Evolutionary conservation across 2,113 vertebrate genomes (phyloP).

Genomic region (Gasterosteus aculeatus): DNA sequence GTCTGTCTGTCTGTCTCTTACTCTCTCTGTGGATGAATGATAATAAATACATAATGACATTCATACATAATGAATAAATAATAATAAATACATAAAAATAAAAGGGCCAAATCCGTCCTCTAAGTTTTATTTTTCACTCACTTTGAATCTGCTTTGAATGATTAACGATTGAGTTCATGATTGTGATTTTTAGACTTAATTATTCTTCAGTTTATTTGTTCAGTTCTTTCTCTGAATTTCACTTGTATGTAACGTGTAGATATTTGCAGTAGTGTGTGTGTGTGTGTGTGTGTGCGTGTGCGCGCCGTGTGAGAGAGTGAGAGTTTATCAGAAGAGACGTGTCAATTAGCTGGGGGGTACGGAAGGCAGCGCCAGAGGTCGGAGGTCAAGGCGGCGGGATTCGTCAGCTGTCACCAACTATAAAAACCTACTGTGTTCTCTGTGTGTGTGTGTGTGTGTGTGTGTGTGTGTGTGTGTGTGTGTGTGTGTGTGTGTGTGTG

Average conservation of each 20-base stretch:
- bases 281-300: slow-evolving; percentile 14
- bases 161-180: no score
- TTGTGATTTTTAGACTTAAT: no score
- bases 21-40: no score
- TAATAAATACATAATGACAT: no score
- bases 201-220: no score
- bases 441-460: slow-evolving; percentile 13
- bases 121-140: no score
- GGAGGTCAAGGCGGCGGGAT: slow-evolving; percentile 65
- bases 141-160: no score
- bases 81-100: no score
- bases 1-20: no score
- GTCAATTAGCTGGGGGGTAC: slow-evolving; percentile 68
- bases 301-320: slow-evolving; percentile 4
- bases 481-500: slow-evolving; percentile 22
- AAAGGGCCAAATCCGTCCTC: no score
- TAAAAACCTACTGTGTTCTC: slow-evolving; percentile 69
- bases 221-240: neutral
- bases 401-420: slow-evolving; percentile 78
- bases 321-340: slow-evolving; percentile 73
- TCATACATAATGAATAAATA: no score
- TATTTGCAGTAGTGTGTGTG: neutral
- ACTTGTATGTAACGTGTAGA: neutral
- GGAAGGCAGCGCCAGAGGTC: slow-evolving; percentile 62
- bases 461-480: slow-evolving; percentile 19